Conservation (phyloP, 2,113 vertebrate species). For the Dendropsophus ebraccatus region DNA sequence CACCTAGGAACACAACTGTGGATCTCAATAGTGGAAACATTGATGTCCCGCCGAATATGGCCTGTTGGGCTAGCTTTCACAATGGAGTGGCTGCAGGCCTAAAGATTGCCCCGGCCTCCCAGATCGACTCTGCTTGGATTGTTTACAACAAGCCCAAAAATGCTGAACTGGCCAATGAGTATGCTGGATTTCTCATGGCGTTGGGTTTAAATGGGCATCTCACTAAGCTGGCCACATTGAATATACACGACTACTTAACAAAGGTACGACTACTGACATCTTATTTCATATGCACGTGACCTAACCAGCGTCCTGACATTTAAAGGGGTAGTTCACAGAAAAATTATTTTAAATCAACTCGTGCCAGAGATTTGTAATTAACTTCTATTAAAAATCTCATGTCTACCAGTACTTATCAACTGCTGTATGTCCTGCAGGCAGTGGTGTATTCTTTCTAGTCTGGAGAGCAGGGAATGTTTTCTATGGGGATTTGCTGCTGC, state of each 20-base stretch:
- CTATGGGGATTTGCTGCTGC: too few species aligned
- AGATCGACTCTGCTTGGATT: conserved; percentile 97
- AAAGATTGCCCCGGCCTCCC: conserved; percentile 93
- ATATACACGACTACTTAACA: conserved; percentile 95
- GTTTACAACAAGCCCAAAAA: conserved; percentile 98
- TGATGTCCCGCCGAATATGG: conserved; percentile 96
- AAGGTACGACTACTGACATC: conserved; percentile 81
- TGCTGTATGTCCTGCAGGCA: too few species aligned
- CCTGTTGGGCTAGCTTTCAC: conserved; percentile 96
- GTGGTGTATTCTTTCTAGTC: too few species aligned
- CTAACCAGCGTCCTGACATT: too few species aligned
- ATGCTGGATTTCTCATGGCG: conserved; percentile 97
- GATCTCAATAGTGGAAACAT: conserved; percentile 97
- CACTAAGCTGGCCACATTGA: conserved; percentile 93
- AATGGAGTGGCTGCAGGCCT: conserved; percentile 94
- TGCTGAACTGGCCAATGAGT: conserved; percentile 91
- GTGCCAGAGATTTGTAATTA: too few species aligned
- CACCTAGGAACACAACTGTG: conserved; percentile 91
- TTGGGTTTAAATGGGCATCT: conserved; percentile 94
- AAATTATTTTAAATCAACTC: too few species aligned
- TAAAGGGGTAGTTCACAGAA: too few species aligned
- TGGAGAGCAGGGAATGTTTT: too few species aligned
- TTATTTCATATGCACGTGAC: too few species aligned
- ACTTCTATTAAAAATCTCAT: too few species aligned
- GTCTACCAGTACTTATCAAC: too few species aligned